phyloP scores from a whole-genome alignment of 2,888 invertebrate genomes.

The Crematogaster levior region DNA sequence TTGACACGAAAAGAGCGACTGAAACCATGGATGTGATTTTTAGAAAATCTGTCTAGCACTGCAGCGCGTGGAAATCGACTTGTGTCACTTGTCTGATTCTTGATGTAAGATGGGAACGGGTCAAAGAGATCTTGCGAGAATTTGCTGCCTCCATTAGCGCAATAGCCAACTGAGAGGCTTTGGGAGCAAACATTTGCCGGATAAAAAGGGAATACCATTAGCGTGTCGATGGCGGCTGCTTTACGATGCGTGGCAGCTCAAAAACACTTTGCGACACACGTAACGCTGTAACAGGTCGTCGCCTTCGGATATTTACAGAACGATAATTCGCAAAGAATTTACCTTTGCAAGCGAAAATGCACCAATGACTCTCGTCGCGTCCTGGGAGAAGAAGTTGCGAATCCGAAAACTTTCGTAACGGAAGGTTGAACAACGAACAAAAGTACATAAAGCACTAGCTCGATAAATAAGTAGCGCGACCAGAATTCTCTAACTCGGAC shows the following conservation, averaged over 20 bases:
- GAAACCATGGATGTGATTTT: slow-evolving; percentile 12
- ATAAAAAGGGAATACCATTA: slow-evolving; percentile 52
- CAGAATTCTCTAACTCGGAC: slow-evolving; percentile 50
- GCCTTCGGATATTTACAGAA: slow-evolving; percentile 11
- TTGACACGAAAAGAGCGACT: not conserved
- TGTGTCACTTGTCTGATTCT: not conserved
- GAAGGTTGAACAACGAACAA: slow-evolving; percentile 9
- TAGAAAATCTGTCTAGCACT: slow-evolving; percentile 14
- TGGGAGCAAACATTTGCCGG: slow-evolving; percentile 56
- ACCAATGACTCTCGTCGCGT: slow-evolving; percentile 5
- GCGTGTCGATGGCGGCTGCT: slow-evolving; percentile 20
- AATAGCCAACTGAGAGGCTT: slow-evolving; percentile 36
- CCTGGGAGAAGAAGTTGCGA: slow-evolving; percentile 33
- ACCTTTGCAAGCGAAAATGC: slow-evolving; percentile 12
- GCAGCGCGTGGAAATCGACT: not conserved
- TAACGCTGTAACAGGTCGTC: slow-evolving; percentile 19
- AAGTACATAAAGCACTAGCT: slow-evolving; percentile 50
- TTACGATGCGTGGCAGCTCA: not conserved
- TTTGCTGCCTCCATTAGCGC: slow-evolving; percentile 64
- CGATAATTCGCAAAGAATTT: slow-evolving; percentile 32
- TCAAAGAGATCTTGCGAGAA: slow-evolving; percentile 57
- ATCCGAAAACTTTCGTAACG: slow-evolving; percentile 37
- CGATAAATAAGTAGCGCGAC: slow-evolving; percentile 48
- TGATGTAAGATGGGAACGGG: slow-evolving; percentile 35
- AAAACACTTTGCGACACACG: slow-evolving; percentile 25